phyloP scores from a whole-genome alignment of 2,113 vertebrate genomes.

The Alligator mississippiensis region DNA sequence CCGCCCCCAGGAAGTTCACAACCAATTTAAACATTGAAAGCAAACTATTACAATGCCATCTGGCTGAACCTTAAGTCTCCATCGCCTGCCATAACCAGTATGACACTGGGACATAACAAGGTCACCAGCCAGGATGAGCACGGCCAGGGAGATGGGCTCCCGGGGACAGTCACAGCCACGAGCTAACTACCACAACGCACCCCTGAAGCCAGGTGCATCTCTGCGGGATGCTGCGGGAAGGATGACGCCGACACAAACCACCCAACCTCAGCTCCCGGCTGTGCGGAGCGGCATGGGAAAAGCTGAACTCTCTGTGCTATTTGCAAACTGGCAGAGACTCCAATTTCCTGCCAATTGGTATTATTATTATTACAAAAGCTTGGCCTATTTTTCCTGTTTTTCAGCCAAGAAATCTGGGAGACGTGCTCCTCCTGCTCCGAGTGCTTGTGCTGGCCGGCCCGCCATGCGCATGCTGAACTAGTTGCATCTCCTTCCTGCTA shows the following conservation, averaged over 20 bases:
- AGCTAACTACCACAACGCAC: no score
- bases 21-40: no score
- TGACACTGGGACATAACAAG: no score
- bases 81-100: no score
- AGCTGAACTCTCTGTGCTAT: not conserved
- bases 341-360: not conserved
- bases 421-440: not conserved
- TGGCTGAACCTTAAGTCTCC: no score
- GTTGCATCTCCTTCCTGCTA: not conserved
- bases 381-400: not conserved
- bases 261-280: constrained; percentile 29
- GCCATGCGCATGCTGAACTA: not conserved
- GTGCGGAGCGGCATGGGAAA: not conserved
- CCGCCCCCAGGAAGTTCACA: not conserved
- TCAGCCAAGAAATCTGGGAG: not conserved
- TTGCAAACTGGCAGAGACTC: constrained; percentile 22
- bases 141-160: no score
- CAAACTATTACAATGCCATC: not conserved
- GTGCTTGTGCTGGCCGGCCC: not conserved
- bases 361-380: not conserved
- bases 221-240: constrained; percentile 3
- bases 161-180: no score
- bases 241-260: constrained; percentile 33
- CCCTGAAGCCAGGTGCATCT: not conserved
- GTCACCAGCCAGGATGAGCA: no score